These are phyloP conservation scores for Nylanderia fulva DNA, from an alignment of 1,140 invertebrate species.

Conservation along the genomic window DNA sequence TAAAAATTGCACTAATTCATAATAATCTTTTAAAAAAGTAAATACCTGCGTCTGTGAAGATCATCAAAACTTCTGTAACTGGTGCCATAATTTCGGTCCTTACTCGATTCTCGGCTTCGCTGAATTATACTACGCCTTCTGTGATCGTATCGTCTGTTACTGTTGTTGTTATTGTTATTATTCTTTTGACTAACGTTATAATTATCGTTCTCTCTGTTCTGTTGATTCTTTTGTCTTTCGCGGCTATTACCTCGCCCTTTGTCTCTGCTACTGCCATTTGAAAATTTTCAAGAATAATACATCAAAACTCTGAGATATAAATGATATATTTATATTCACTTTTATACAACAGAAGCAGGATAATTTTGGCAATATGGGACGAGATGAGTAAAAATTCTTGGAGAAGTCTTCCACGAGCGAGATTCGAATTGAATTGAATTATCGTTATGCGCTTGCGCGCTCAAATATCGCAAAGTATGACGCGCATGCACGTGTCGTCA, in stretches of 20 bases:
- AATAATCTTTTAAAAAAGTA: constrained; percentile 24
- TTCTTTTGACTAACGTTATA: constrained; percentile 83
- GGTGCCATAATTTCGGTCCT: constrained; percentile 81
- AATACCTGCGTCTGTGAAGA: constrained; percentile 78
- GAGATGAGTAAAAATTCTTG: no score
- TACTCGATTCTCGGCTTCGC: constrained; percentile 83
- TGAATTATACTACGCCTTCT: constrained; percentile 79
- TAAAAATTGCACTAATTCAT: neutral
- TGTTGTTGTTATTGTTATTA: constrained; percentile 68
- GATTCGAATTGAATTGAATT: no score
- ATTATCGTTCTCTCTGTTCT: constrained; percentile 83
- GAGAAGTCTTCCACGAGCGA: no score
- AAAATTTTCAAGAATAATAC: constrained; percentile 53
- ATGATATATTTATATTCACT: neutral
- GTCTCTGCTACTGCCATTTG: constrained; percentile 80
- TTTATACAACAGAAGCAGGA: neutral
- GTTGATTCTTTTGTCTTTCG: constrained; percentile 84
- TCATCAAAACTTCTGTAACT: constrained; percentile 78
- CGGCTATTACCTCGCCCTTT: constrained; percentile 80
- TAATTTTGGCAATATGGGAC: no score
- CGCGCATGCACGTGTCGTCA: no score
- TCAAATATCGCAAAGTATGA: no score
- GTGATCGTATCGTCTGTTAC: constrained; percentile 75
- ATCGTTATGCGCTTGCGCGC: no score
- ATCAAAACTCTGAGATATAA: neutral